phyloP scores from a whole-genome alignment of 2,888 invertebrate species.

The Ornithoptera alexandrae region DNA sequence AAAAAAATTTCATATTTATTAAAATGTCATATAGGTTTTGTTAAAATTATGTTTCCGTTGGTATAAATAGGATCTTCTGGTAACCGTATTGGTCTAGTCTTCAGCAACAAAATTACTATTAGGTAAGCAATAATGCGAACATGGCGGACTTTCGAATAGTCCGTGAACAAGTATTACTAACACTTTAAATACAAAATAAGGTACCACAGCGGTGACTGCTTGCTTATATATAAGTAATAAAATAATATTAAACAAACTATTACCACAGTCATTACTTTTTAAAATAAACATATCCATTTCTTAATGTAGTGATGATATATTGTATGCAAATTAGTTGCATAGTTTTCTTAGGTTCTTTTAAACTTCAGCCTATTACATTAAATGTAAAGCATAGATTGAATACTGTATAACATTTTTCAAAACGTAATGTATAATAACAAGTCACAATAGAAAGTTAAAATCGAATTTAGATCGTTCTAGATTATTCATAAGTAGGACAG shows the following conservation, averaged over 20 bases:
- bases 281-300: too few species aligned
- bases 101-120: neutral
- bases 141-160: neutral
- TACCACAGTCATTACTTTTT: too few species aligned
- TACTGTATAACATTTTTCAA: neutral
- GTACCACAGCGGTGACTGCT: neutral
- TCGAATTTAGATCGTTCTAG: slow-evolving; percentile 30
- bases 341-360: neutral
- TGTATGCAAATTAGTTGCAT: too few species aligned
- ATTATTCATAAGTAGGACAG: slow-evolving; percentile 27
- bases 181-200: neutral
- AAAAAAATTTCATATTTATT: neutral
- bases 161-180: neutral
- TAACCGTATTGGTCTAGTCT: neutral
- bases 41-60: neutral
- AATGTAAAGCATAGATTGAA: neutral
- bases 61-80: neutral
- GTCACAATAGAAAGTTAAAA: slow-evolving; percentile 33
- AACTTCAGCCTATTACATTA: neutral
- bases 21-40: neutral
- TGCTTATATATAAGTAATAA: too few species aligned
- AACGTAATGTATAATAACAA: slow-evolving; percentile 12
- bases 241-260: too few species aligned
- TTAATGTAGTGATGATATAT: too few species aligned
- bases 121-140: neutral